Evolutionary conservation across 2,113 vertebrate species (phyloP).

Genomic region (Solea solea): DNA sequence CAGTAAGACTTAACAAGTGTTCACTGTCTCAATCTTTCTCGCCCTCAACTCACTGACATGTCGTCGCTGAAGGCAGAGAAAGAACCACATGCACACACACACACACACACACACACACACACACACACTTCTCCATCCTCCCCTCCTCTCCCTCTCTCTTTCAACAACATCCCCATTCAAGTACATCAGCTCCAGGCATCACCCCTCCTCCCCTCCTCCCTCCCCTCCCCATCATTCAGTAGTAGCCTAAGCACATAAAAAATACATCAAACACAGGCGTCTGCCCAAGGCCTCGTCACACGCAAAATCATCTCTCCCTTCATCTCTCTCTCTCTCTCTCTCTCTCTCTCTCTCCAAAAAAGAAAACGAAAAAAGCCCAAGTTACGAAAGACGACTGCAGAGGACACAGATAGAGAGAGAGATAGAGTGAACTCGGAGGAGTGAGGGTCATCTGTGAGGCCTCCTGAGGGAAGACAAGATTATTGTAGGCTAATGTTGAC

Average conservation of each 20-base stretch:
- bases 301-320: conserved; percentile 65
- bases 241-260: conserved; percentile 83
- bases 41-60: conserved; percentile 74
- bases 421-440: conserved; percentile 30
- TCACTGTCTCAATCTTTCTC: conserved; percentile 65
- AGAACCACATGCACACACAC: conserved; percentile 14
- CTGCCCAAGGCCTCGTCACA: conserved; percentile 78
- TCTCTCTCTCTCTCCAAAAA: conserved; percentile 4
- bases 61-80: conserved; percentile 71
- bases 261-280: conserved; percentile 82
- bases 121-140: conserved; percentile 12
- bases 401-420: conserved; percentile 46
- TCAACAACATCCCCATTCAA: conserved; percentile 83
- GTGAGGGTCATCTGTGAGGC: conserved; percentile 40
- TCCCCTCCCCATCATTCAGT: conserved; percentile 62
- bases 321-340: conserved; percentile 48
- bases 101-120: conserved; percentile 11
- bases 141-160: conserved; percentile 44
- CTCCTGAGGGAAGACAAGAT: conserved; percentile 36
- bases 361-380: conserved; percentile 41
- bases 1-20: conserved; percentile 79
- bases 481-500: conserved; percentile 48
- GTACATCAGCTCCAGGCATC: conserved; percentile 77
- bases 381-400: conserved; percentile 60
- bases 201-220: conserved; percentile 31